These are phyloP conservation scores for Astreopora myriophthalma DNA, from an alignment of 64 coral and sea anemone species.

Conservation along the genomic window DNA sequence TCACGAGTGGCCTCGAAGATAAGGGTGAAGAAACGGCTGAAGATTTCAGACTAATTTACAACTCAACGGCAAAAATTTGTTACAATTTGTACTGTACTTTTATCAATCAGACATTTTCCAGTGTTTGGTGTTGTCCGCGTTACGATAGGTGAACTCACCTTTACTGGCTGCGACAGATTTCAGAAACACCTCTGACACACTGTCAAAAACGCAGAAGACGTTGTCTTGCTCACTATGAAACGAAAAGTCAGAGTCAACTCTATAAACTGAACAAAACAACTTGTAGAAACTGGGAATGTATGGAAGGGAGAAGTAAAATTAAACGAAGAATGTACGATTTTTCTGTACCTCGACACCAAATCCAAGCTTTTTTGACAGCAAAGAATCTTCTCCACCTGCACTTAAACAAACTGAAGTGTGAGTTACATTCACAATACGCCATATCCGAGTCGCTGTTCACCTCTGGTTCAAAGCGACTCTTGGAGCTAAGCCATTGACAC, in stretches of 20 bases:
- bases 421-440: background rate
- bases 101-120: too few relatives aligned
- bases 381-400: slow-evolving; percentile 33
- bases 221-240: background rate
- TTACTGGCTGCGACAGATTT: background rate
- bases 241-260: background rate
- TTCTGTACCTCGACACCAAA: background rate
- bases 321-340: background rate
- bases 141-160: background rate
- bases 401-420: background rate
- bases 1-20: too few relatives aligned
- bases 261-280: too few relatives aligned
- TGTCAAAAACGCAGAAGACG: background rate
- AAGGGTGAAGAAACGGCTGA: too few relatives aligned
- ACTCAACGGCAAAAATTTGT: too few relatives aligned
- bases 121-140: too few relatives aligned
- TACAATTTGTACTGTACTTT: too few relatives aligned
- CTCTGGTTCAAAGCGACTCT: too few relatives aligned
- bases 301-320: background rate
- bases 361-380: slow-evolving; percentile 47
- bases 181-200: slow-evolving; percentile 16
- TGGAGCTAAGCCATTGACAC: too few relatives aligned
- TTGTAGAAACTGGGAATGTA: too few relatives aligned
- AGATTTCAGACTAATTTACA: too few relatives aligned
- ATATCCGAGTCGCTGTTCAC: too few relatives aligned